Percentiles rank a stretch among this genome's conserved stretches.
Evolutionary conservation across 2,113 vertebrate species (phyloP).

Genomic region (Toxostoma redivivum): DNA sequence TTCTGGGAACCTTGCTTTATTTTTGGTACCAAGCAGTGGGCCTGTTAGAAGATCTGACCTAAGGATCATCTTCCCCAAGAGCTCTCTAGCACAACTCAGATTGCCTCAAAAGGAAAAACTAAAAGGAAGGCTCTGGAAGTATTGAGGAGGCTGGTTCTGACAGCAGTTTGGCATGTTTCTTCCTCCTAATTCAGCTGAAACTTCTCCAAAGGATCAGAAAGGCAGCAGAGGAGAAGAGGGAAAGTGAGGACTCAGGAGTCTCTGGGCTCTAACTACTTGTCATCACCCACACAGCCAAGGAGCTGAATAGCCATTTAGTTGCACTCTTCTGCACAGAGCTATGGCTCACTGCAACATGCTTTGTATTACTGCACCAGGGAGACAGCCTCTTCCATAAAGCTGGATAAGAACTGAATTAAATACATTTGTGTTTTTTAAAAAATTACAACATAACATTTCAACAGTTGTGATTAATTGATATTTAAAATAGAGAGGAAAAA

Average conservation of each 20-base stretch:
- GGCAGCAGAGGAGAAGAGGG: neutral
- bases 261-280: slow-evolving; percentile 33
- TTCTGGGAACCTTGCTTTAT: neutral
- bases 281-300: slow-evolving; percentile 37
- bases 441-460: slow-evolving; percentile 56
- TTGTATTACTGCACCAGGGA: slow-evolving; percentile 24
- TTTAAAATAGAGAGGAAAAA: slow-evolving; percentile 52
- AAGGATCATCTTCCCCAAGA: neutral
- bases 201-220: slow-evolving; percentile 8
- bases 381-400: neutral
- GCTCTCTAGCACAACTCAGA: neutral
- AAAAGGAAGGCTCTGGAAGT: neutral
- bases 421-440: slow-evolving; percentile 47
- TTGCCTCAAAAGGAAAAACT: neutral
- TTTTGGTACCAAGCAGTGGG: neutral
- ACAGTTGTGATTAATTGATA: slow-evolving; percentile 57
- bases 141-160: neutral
- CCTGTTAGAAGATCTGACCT: neutral
- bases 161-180: slow-evolving; percentile 16
- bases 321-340: neutral
- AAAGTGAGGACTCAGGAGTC: slow-evolving; percentile 13
- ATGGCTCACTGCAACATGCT: neutral
- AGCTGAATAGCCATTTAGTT: slow-evolving; percentile 14
- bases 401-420: slow-evolving; percentile 48
- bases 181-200: slow-evolving; percentile 8